Base-by-base conservation (phyloP, 1,140 invertebrate species). In the Drosophila littoralis region DNA sequence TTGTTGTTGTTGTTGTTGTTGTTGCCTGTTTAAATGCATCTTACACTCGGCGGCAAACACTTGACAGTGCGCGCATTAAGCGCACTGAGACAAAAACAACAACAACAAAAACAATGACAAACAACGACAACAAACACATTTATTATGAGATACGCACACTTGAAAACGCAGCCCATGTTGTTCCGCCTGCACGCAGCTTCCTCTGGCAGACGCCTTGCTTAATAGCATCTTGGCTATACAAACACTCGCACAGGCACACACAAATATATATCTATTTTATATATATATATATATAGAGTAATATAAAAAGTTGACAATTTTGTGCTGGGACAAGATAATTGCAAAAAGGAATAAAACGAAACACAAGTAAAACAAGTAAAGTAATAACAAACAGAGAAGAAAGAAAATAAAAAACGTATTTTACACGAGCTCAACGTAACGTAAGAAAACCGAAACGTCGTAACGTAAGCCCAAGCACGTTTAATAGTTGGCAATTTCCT, bases 271-370 rank as follows among this genome's bases (percentile, higher is more conserved):
- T 67, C 67, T 66, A 67, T 74, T 69, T 55, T 68, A 65, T 69
- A 73, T 66, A 79, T 52, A 80, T 55, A 15, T 45, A 58, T 42
- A 66, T 43, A 65, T 42, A 58, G 48, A 54, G 55, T 58, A 60
- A 65, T 79, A 78, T 70, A 74, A 52, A 61, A 74, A 60, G 59
- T 72, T 75, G 45, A 72, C 74, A 84, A 81, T 83, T 79, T 71
- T 78, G 84, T 89, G 84, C 84, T 89, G 84, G 84, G 84, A 89
- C 77, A 81, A 86, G 75, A 85, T 85, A 86, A 86, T 85, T 85
- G 82, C 82, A 71, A 85, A 71, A 55, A 67, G 32, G 54, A 32
- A 57, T 6, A 38, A 36, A 33, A 33, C 28, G 17, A 55, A 50
- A 48, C 22, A 28, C 22, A 28, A 45, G n/a, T 13, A 35, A 64